Evolutionary conservation across 92 coral and sea anemone genomes (phyloP).

Genomic region (Epizoanthus fatuus): DNA sequence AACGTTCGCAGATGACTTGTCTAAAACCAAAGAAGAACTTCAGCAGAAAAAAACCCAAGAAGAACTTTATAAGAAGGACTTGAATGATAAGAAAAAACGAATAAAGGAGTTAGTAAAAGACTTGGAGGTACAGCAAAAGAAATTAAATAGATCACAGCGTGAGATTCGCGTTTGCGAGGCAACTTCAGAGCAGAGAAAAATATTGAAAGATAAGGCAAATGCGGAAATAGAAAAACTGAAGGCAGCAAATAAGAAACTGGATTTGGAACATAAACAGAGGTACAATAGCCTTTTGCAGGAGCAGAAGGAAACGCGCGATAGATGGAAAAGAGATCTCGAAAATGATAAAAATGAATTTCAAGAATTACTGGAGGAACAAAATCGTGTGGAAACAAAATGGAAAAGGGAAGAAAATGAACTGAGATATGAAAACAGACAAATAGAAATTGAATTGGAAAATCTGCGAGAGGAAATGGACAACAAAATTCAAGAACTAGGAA

Average conservation of each 20-base stretch:
- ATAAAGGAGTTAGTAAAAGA: not conserved
- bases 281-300: not conserved
- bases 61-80: not conserved
- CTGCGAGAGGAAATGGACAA: not conserved
- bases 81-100: not conserved
- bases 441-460: not conserved
- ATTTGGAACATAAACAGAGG: not conserved
- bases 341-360: no score
- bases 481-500: not conserved
- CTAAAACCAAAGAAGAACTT: not conserved
- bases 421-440: not conserved
- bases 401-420: not conserved
- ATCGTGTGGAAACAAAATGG: not conserved
- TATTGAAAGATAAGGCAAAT: not conserved
- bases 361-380: no score
- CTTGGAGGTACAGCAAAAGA: not conserved
- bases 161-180: not conserved
- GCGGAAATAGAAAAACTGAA: not conserved
- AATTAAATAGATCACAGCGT: not conserved
- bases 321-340: no score
- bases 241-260: not conserved
- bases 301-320: not conserved
- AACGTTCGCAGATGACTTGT: not conserved
- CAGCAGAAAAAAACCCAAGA: not conserved
- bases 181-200: not conserved